Evolutionary conservation across 2,888 invertebrate species (phyloP).

Genomic region (Rugalucina vietnamica): DNA sequence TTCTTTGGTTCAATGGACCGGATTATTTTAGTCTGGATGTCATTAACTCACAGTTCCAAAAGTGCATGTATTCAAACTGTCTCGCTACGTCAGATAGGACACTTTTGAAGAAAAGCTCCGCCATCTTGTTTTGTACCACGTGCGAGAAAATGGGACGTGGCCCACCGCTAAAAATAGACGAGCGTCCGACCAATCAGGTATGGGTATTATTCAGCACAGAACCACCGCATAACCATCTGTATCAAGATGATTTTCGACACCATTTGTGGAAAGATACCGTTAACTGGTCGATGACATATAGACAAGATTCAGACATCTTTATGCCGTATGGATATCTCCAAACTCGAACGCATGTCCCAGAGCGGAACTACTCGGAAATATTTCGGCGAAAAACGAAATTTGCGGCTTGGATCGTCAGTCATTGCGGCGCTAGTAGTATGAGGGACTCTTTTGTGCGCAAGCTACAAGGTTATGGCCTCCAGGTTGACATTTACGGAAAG

Average conservation of each 20-base stretch:
- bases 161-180: neutral
- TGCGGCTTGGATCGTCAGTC: conserved; percentile 70
- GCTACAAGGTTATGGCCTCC: conserved; percentile 54
- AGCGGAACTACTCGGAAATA: neutral
- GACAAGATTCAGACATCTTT: conserved; percentile 15
- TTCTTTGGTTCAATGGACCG: conserved; percentile 2
- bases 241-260: neutral
- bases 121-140: neutral
- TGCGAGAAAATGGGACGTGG: neutral
- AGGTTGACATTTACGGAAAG: conserved; percentile 63
- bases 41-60: neutral
- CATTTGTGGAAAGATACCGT: neutral
- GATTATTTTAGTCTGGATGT: neutral
- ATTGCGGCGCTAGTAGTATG: conserved; percentile 59
- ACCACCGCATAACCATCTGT: conserved; percentile 12
- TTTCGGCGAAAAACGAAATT: conserved; percentile 40
- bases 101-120: neutral
- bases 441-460: conserved; percentile 60
- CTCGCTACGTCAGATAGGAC: neutral
- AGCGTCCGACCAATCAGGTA: conserved; percentile 15
- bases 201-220: conserved; percentile 23
- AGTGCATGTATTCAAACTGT: neutral
- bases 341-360: neutral
- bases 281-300: conserved; percentile 24
- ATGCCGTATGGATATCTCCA: neutral